These are phyloP conservation scores for Synergus itoensis DNA, from an alignment of 2,888 invertebrate species.

Conservation along the genomic window DNA sequence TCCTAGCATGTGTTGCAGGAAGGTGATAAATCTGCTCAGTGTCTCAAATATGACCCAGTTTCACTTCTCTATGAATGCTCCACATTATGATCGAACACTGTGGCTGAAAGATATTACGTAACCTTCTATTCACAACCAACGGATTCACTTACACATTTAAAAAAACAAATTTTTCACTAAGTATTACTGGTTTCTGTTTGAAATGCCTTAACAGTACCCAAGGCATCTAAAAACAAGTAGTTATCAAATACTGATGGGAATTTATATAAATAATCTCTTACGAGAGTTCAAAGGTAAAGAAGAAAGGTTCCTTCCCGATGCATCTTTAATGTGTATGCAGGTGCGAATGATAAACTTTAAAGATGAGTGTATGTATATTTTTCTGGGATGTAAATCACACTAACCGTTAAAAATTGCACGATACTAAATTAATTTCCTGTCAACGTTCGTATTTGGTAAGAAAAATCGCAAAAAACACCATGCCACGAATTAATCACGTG, in stretches of 20 bases:
- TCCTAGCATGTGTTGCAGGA: constrained; percentile 8
- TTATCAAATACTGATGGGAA: no score
- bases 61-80: constrained; percentile 37
- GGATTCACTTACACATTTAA: not conserved
- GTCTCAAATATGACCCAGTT: constrained; percentile 33
- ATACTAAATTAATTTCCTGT: constrained; percentile 54
- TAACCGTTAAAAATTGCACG: constrained; percentile 49
- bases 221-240: no score
- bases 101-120: constrained; percentile 3
- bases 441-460: constrained; percentile 45
- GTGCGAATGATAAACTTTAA: constrained; percentile 31
- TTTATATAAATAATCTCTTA: not conserved
- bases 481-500: constrained; percentile 55
- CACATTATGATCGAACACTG: constrained; percentile 32
- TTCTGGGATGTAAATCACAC: constrained; percentile 51
- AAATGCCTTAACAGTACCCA: not conserved
- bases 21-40: constrained; percentile 37
- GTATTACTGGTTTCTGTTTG: not conserved
- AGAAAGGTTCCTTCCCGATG: not conserved
- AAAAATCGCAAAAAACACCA: constrained; percentile 48
- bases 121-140: not conserved
- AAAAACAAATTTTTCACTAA: not conserved
- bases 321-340: not conserved
- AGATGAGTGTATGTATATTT: constrained; percentile 7
- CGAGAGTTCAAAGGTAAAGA: constrained; percentile 1